Evolutionary conservation across 2,888 invertebrate species (phyloP), one percentile per base, ranked within the genome.

Genomic region (Augiades crinisus): DNA sequence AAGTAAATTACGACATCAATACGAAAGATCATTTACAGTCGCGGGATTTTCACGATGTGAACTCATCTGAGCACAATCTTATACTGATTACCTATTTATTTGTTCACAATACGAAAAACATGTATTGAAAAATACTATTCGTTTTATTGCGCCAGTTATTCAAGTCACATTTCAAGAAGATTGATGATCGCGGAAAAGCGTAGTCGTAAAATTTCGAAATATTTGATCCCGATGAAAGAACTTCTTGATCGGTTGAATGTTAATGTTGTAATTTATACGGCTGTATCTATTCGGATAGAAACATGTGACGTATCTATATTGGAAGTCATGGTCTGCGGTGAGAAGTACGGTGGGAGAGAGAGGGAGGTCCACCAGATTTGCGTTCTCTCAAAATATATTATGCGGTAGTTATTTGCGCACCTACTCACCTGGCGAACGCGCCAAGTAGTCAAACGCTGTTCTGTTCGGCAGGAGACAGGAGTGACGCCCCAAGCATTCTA

Each of bases 301-400:
- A 36, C 45, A 30, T 38, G 33, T 47, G 47, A 53, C 53, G 47
- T 53, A 22, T 17, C n/a, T 36, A 47, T 46, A 30, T 51, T 38
- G 19, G 24, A 55, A 52, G 47, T 36, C 45, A 52, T 41, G 45
- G 40, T 40, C 62, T 62, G 58, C 60, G 55, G 19, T 19, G 30
- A 27, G 30, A 59, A 53, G 57, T 53, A 57, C 53, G 52, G 67
- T 38, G 53, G 47, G 52, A 47, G 38, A 61, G 72, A 77, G 60
- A 64, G 72, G 72, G 74, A 71, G 57, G 55, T 64, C 54, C 65
- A 60, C 70, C 67, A 72, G 76, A 75, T 78, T 74, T 75, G 75
- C 63, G 67, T 65, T 65, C 62, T 77, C 82, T 77, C 65, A 74
- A 82, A 83, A 83, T 83, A 83, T 80, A 79, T 71, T 78, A 75